Evolutionary conservation across 1,140 invertebrate genomes (phyloP), one percentile per base, ranked within the genome.

Genomic region (Drosophila subobscura): DNA sequence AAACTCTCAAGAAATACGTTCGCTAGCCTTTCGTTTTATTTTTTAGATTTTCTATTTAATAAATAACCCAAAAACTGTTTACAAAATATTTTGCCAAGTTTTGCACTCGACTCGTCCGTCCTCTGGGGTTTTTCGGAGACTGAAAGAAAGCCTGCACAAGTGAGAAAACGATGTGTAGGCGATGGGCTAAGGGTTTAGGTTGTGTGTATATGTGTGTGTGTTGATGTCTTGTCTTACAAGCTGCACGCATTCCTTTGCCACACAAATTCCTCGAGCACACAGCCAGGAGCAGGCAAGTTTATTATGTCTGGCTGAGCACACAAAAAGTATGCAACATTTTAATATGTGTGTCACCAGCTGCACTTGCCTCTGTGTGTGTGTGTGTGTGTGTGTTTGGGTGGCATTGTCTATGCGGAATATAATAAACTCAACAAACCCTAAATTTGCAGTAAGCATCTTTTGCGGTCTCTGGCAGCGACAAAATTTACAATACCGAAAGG

Each of bases 251-350:
- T 86, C 77, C 77, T 74, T 51, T 72, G 50, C 56, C 45, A 56
- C 66, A 77, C 60, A 86, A 77, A 80, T 81, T 86, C 63, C 58
- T 58, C 40, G 57, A 46, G 41, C 56, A 70, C 29, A 56, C 16
- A 67, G 41, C 45, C 60, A 66, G 44, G 42, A 37, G 49, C 60
- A 66, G 42, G 61, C 68, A 80, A 88, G 81, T 88, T 88, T 88
- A 88, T 86, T 78, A 86, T 73, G 81, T 77, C 80, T 77, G 53
- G 77, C 58, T 79, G 77, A 56, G 59, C 56, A 58, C 37, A 44
- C 53, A 49, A 52, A 66, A 74, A 86, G 70, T 80, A 71, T 81
- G 83, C 81, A 86, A 86, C 81, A 88, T 88, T 86, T 86, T 86
- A 88, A 88, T 86, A 78, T 88, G 81, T 86, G 58, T 78, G 83